Evolutionary conservation across 2,113 vertebrate species (phyloP).

Genomic region (Brienomyrus brachyistius): DNA sequence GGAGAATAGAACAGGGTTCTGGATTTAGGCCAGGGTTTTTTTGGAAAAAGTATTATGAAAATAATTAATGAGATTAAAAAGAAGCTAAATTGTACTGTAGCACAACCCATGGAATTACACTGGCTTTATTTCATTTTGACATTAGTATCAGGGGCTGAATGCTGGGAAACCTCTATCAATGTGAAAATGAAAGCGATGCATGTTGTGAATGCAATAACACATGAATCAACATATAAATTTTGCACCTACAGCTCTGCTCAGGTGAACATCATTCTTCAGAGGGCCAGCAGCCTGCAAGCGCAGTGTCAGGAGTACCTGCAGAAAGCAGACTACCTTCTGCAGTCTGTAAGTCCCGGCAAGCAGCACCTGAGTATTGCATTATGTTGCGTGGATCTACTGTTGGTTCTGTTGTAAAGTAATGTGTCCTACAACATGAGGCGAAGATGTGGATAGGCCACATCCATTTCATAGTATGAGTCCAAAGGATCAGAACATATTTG

Average conservation of each 20-base stretch:
- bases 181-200: neutral
- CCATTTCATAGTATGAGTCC: neutral
- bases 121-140: neutral
- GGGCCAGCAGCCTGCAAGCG: conserved; percentile 34
- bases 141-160: neutral
- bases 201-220: neutral
- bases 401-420: neutral
- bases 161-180: neutral
- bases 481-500: neutral
- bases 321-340: conserved; percentile 42
- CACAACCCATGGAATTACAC: neutral
- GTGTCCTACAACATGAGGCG: neutral
- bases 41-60: neutral
- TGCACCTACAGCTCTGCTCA: conserved; percentile 31
- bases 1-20: neutral
- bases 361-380: neutral
- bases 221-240: conserved; percentile 19
- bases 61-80: neutral
- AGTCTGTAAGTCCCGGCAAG: conserved; percentile 44
- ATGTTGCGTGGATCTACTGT: neutral
- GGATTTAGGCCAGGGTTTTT: neutral
- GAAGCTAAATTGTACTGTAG: neutral
- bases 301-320: conserved; percentile 55
- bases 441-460: neutral
- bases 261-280: conserved; percentile 39